Evolutionary conservation across 2,797 vertebrate genomes (phyloP).

Genomic region (Enteromius trimaculatus): DNA sequence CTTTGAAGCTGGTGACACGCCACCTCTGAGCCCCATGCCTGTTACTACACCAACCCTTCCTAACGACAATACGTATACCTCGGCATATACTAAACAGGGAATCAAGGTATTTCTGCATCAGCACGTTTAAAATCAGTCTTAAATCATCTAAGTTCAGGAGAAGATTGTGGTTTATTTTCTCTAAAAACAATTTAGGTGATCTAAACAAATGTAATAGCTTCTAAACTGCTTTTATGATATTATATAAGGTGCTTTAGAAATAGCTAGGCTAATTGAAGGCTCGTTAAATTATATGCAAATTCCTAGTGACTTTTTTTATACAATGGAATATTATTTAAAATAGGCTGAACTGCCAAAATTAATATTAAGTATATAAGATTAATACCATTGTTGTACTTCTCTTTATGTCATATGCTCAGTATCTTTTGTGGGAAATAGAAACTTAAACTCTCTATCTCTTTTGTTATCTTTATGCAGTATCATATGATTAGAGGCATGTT

Average conservation of each 20-base stretch:
- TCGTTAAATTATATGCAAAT: not conserved
- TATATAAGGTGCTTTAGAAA: not conserved
- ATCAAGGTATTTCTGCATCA: constrained; percentile 49
- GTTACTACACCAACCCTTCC: not conserved
- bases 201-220: not conserved
- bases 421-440: constrained; percentile 25
- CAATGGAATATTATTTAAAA: not conserved
- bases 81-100: constrained; percentile 31
- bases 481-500: constrained; percentile 1
- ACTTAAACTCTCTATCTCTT: not conserved
- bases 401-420: not conserved
- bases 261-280: not conserved
- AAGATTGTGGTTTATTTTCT: not conserved
- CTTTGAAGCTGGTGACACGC: constrained; percentile 31
- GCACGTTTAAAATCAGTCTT: not conserved
- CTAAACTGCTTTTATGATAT: not conserved
- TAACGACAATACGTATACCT: not conserved
- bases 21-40: not conserved
- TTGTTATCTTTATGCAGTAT: constrained; percentile 19
- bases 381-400: not conserved
- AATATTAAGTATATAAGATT: not conserved
- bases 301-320: not conserved
- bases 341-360: not conserved
- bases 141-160: not conserved
- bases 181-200: not conserved